phyloP scores from a whole-genome alignment of 2,888 invertebrate species.

The Ochropacha duplaris region DNA sequence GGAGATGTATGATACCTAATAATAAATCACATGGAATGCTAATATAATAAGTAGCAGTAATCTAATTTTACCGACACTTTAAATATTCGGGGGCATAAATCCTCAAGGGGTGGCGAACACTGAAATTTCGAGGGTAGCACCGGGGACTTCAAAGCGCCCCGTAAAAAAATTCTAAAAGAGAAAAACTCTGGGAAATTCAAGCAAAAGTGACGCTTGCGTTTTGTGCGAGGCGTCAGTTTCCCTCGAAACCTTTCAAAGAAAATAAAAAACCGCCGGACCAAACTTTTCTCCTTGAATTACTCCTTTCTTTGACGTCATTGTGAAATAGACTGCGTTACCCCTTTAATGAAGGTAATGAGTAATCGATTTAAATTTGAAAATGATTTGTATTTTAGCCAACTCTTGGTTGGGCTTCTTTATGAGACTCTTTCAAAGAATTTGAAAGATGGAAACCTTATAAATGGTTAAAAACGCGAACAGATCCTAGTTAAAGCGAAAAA shows the following conservation, averaged over 20 bases:
- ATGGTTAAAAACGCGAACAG: background rate
- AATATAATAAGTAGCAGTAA: conserved; percentile 1
- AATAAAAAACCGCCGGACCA: conserved; percentile 22
- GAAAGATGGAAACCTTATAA: background rate
- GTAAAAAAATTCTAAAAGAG: conserved; percentile 44
- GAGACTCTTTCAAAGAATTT: background rate
- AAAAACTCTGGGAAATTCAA: conserved; percentile 42
- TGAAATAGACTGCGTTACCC: background rate
- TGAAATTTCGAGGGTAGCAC: conserved; percentile 57
- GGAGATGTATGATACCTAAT: background rate
- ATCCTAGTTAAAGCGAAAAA: too few species aligned
- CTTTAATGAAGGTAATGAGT: background rate
- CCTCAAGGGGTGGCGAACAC: conserved; percentile 38
- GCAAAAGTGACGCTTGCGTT: conserved; percentile 42
- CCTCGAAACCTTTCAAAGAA: conserved; percentile 42
- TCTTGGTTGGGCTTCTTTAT: background rate
- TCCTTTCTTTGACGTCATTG: conserved; percentile 6
- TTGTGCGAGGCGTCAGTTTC: conserved; percentile 47
- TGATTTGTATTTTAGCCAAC: background rate
- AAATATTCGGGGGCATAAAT: conserved; percentile 21
- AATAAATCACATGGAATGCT: background rate
- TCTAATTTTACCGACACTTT: conserved; percentile 6
- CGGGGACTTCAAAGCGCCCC: conserved; percentile 55
- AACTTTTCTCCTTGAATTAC: conserved; percentile 37
- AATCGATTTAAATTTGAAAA: background rate